Evolutionary conservation across 2,888 invertebrate species (phyloP).

Genomic region (Cataglyphis albicans): DNA sequence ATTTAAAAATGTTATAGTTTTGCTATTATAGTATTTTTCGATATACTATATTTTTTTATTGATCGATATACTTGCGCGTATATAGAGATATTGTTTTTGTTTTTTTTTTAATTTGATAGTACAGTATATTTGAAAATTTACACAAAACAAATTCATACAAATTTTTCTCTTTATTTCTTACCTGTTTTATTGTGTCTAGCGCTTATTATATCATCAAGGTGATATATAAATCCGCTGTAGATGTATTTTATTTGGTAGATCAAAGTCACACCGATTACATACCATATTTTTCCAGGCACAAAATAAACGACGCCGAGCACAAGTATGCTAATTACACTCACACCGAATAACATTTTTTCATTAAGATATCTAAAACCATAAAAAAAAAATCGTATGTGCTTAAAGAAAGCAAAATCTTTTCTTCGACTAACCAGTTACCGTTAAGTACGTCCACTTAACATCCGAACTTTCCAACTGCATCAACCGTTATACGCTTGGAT

Average conservation of each 20-base stretch:
- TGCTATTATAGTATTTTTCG: not conserved
- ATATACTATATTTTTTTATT: too few species aligned
- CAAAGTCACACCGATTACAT: not conserved
- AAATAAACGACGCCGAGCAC: not conserved
- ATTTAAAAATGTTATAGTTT: not conserved
- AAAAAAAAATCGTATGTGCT: not conserved
- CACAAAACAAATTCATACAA: not conserved
- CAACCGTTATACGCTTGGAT: conserved; percentile 27
- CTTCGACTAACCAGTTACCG: conserved; percentile 1
- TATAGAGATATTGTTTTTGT: not conserved
- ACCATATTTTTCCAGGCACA: not conserved
- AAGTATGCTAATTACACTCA: not conserved
- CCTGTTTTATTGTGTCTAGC: conserved; percentile 87
- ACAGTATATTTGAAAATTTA: not conserved
- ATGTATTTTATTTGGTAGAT: not conserved
- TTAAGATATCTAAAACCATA: not conserved
- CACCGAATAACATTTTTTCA: conserved; percentile 11
- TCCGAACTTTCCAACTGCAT: conserved; percentile 21
- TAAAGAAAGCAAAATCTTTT: not conserved
- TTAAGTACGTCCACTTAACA: conserved; percentile 11
- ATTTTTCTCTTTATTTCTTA: conserved; percentile 75
- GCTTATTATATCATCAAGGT: conserved; percentile 87
- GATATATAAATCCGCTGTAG: not conserved
- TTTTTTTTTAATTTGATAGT: not conserved
- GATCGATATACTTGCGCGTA: not conserved